These are phyloP conservation scores for Bombus turneri DNA, from an alignment of 1,140 invertebrate species.

Conservation along the genomic window DNA sequence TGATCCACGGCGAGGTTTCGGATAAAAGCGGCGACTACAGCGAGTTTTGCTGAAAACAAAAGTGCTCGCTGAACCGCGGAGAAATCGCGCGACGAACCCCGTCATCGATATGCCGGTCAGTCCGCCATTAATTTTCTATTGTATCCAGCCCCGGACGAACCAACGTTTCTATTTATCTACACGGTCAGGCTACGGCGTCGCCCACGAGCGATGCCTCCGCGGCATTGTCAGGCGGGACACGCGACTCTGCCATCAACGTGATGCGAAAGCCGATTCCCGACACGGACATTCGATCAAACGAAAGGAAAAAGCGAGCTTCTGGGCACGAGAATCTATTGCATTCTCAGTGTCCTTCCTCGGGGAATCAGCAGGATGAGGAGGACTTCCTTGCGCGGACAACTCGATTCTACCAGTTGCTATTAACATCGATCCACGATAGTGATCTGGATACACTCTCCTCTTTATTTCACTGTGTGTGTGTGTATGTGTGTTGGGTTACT, in stretches of 20 bases:
- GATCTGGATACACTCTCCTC: neutral
- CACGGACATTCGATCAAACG: constrained; percentile 43
- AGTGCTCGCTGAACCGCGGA: neutral
- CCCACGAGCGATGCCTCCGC: neutral
- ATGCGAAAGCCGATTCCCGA: constrained; percentile 57
- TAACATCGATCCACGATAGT: neutral
- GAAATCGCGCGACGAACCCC: neutral
- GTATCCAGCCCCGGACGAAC: constrained; percentile 17
- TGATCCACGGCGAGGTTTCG: neutral
- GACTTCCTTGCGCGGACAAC: neutral
- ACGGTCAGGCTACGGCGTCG: constrained; percentile 2
- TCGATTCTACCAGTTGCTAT: constrained; percentile 8
- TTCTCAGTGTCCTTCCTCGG: neutral
- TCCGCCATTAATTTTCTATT: constrained; percentile 43
- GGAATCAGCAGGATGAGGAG: too few species aligned
- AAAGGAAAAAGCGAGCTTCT: constrained; percentile 43
- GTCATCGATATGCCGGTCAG: constrained; percentile 32
- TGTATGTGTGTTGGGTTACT: neutral
- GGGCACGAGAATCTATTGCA: constrained; percentile 29
- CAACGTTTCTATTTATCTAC: constrained; percentile 36
- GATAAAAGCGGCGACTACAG: neutral
- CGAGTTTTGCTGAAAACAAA: neutral
- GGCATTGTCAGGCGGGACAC: constrained; percentile 59
- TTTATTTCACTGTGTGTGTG: too few species aligned
- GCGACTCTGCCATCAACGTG: constrained; percentile 57